Conservation (phyloP, 1,140 invertebrate species). For the Bombus fervidus region DNA sequence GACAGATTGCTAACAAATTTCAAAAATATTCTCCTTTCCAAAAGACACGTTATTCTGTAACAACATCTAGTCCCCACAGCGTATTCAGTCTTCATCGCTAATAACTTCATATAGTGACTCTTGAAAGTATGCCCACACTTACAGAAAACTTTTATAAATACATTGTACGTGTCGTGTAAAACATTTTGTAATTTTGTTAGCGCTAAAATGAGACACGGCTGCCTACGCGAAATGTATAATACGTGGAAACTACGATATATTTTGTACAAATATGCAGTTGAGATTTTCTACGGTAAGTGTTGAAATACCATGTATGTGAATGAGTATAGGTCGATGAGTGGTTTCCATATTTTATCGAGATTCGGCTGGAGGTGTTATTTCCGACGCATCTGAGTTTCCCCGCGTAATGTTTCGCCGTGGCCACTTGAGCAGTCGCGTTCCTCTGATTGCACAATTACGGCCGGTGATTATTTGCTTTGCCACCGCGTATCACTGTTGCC, state of each 20-base stretch:
- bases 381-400: background rate
- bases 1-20: background rate
- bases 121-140: too few species aligned
- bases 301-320: background rate
- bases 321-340: background rate
- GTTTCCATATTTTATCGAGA: too few species aligned
- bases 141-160: background rate
- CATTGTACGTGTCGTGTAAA: background rate
- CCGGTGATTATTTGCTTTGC: slow-evolving; percentile 43
- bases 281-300: too few species aligned
- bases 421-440: slow-evolving; percentile 24
- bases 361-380: background rate
- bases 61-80: too few species aligned
- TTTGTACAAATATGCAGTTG: too few species aligned
- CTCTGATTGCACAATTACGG: slow-evolving; percentile 45
- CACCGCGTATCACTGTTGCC: background rate
- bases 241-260: too few species aligned
- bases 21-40: too few species aligned
- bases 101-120: too few species aligned
- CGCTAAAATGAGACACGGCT: background rate
- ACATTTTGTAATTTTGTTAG: background rate
- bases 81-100: too few species aligned
- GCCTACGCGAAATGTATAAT: too few species aligned
- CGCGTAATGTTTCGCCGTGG: background rate
- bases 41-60: too few species aligned